These are phyloP conservation scores for Drosophila varians DNA, from an alignment of 1,140 invertebrate genomes.

Conservation along the genomic window DNA sequence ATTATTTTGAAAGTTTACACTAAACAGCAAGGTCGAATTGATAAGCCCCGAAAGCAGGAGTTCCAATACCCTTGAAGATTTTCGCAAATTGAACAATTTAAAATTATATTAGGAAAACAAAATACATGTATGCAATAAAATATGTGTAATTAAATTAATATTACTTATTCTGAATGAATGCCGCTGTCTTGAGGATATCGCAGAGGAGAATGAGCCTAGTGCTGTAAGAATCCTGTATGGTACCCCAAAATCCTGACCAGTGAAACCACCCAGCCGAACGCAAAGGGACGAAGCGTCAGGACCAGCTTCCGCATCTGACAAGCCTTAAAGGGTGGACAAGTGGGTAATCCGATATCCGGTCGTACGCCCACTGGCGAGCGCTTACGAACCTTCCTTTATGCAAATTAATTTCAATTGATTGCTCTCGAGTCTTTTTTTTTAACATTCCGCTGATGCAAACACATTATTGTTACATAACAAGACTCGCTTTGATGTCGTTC, in stretches of 20 bases:
- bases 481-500: constrained; percentile 66
- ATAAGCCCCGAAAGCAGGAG: no score
- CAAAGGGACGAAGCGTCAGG: constrained; percentile 15
- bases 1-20: no score
- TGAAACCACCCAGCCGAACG: constrained; percentile 33
- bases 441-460: constrained; percentile 68
- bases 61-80: no score
- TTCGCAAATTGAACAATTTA: no score
- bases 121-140: no score
- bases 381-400: constrained; percentile 74
- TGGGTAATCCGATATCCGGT: constrained; percentile 1
- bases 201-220: no score
- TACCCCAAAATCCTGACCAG: not conserved
- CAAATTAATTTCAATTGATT: constrained; percentile 82
- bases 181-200: no score
- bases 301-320: not conserved
- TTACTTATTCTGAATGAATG: no score
- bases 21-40: no score
- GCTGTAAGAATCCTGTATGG: not conserved
- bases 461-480: constrained; percentile 67
- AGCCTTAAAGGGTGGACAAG: not conserved
- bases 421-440: constrained; percentile 73
- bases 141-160: no score
- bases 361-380: constrained; percentile 1
- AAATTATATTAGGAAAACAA: no score